Evolutionary conservation across 37 sponge, comb jelly and placozoan species (phyloP), one percentile per base, ranked within the genome.

Genomic region (Spongia lamella): DNA sequence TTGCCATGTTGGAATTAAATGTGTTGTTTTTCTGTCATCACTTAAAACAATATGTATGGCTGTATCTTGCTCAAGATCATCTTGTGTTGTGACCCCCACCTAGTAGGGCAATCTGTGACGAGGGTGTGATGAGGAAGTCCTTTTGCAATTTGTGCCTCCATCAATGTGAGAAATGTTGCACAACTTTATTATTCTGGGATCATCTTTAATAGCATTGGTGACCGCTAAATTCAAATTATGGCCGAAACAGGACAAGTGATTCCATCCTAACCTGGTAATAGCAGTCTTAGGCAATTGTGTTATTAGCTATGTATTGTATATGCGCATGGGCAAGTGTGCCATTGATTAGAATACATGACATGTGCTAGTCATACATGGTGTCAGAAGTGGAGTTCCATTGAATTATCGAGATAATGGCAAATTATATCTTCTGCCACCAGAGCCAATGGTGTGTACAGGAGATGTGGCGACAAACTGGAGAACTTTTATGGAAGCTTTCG

Each of bases 1-100:
- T 31, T 79, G 79, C 79, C 79, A 79, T 7, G 69, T 68, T 30
- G 69, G 79, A 16, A 79, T 1, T 3, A 79, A 26, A 33, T 79
- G 79, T 2, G 69, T 38, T 20, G 79, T 68, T 56, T 79, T 79
- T 26, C 79, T 54, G 11, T 79, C 79, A 31, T 53, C 54, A 50
- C 78, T 77, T 14, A 77, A 38, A 17, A 77, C 67, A 21, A 36
- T 27, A 31, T 68, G 78, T 20, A 77, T 64, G 29, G 78, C 66
- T 33, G 47, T 63, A n/a, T 77, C 67, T 24, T 77, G 78, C 37
- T 77, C 67, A 27, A 77, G 7, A 65, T 32, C 78, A 77, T 77
- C 34, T 61, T 77, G 24, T 13, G 21, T 57, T 36, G 51, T 1
- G 78, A 77, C 11, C 78, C 78, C 78, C 78, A 77, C 30, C 78